Percentiles rank a stretch among this genome's conserved stretches.
These are phyloP conservation scores for Zelleria hepariella DNA, from an alignment of 2,888 invertebrate species.

Conservation along the genomic window DNA sequence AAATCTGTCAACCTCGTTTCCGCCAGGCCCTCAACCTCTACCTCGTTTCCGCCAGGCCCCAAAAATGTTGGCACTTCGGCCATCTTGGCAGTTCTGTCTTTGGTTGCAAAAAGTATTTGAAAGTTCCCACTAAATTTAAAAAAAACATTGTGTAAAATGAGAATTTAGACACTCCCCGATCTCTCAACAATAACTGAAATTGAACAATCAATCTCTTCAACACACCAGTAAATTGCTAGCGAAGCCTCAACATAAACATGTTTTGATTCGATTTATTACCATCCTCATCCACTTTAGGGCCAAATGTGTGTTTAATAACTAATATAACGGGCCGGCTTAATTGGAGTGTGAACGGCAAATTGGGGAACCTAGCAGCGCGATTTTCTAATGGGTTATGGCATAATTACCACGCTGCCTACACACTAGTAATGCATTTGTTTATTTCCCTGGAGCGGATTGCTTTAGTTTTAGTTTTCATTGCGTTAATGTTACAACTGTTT, in stretches of 20 bases:
- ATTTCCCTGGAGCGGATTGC: background rate
- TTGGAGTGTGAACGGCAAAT: background rate
- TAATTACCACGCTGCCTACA: background rate
- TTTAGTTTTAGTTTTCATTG: background rate
- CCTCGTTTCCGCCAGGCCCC: no score
- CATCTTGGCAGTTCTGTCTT: no score
- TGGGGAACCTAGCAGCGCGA: background rate
- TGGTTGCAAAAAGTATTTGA: no score
- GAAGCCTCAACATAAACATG: background rate
- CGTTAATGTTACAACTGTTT: background rate
- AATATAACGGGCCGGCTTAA: background rate
- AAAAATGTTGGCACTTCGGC: no score
- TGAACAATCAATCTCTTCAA: no score
- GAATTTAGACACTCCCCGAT: no score
- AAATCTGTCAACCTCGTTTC: no score
- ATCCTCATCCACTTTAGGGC: background rate
- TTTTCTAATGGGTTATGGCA: background rate
- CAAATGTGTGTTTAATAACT: background rate
- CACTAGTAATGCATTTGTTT: slow-evolving; percentile 4
- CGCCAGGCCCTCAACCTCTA: no score
- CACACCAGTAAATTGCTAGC: no score
- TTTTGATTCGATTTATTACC: background rate
- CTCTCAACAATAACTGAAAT: no score
- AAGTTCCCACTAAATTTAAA: no score
- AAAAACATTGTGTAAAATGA: no score